phyloP scores from a whole-genome alignment of 2,797 vertebrate genomes.

The Todus mexicanus region DNA sequence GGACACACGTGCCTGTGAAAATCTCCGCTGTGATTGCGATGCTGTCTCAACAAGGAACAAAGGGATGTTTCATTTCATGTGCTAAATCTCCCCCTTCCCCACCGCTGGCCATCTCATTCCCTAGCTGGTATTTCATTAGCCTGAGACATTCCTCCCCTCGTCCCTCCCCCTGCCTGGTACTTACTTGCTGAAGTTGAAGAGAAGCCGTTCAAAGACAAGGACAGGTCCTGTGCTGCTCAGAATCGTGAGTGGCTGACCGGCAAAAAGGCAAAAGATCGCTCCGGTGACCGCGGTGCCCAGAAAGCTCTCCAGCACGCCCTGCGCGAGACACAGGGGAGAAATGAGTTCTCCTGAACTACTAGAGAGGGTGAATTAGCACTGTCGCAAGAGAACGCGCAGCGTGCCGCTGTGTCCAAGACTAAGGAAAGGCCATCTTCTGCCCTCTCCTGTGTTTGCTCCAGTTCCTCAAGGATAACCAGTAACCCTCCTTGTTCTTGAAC shows the following conservation, averaged over 20 bases:
- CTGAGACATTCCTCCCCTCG: background rate
- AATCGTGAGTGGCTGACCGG: slow-evolving; percentile 94
- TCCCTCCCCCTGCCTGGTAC: background rate
- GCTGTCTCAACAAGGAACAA: background rate
- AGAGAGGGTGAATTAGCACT: too few relatives aligned
- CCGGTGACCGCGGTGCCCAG: slow-evolving; percentile 91
- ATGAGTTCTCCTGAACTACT: background rate
- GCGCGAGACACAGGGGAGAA: background rate
- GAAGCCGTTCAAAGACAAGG: slow-evolving; percentile 94
- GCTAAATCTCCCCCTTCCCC: background rate
- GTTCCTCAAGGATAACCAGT: background rate
- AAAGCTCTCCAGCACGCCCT: slow-evolving; percentile 98
- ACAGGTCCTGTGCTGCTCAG: slow-evolving; percentile 97
- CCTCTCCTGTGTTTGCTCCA: background rate
- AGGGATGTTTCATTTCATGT: background rate
- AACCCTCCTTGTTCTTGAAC: background rate
- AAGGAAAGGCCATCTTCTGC: background rate
- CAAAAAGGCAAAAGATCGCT: slow-evolving; percentile 90
- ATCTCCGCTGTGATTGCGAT: background rate
- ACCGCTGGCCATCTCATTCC: background rate
- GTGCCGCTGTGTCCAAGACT: accelerated
- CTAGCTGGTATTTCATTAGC: background rate
- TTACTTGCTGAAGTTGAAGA: slow-evolving; percentile 98
- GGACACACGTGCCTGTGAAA: background rate
- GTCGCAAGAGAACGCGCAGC: accelerated